Conservation (phyloP, 2,797 vertebrate genomes). For the Benthosema pterotum region DNA sequence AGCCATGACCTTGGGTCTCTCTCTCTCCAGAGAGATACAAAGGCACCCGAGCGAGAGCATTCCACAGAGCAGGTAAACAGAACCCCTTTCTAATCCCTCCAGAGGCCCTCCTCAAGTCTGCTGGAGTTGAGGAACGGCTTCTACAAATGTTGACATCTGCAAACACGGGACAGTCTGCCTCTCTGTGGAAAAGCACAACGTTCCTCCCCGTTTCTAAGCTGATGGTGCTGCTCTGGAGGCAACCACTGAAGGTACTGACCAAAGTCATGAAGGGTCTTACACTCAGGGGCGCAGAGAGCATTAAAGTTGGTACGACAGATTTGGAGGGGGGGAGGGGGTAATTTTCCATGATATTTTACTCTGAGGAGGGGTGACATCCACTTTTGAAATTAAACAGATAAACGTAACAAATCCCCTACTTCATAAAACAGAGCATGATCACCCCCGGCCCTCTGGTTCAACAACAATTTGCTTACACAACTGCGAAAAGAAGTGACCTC, state of each 20-base stretch:
- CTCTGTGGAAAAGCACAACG: slow-evolving; percentile 68
- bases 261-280: background rate
- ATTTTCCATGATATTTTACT: too few relatives aligned
- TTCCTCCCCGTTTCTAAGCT: slow-evolving; percentile 44
- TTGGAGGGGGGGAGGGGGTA: too few relatives aligned
- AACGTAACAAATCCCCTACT: too few relatives aligned
- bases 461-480: too few relatives aligned
- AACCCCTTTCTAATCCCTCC: slow-evolving; percentile 77
- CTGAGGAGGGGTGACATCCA: too few relatives aligned
- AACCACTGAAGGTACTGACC: slow-evolving; percentile 2
- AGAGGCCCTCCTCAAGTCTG: slow-evolving; percentile 71
- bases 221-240: slow-evolving; percentile 8
- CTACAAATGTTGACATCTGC: slow-evolving; percentile 82
- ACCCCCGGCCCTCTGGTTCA: too few relatives aligned
- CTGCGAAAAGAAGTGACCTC: too few relatives aligned
- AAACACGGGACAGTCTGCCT: slow-evolving; percentile 74
- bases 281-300: too few relatives aligned
- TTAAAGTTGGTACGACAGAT: too few relatives aligned
- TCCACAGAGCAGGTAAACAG: slow-evolving; percentile 84
- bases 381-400: too few relatives aligned
- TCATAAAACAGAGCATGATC: too few relatives aligned
- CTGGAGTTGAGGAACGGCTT: slow-evolving; percentile 73
- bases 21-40: slow-evolving; percentile 81
- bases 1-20: slow-evolving; percentile 79
- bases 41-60: slow-evolving; percentile 78